phyloP scores from a whole-genome alignment of 2,797 vertebrate species.

The Heliangelus exortis region DNA sequence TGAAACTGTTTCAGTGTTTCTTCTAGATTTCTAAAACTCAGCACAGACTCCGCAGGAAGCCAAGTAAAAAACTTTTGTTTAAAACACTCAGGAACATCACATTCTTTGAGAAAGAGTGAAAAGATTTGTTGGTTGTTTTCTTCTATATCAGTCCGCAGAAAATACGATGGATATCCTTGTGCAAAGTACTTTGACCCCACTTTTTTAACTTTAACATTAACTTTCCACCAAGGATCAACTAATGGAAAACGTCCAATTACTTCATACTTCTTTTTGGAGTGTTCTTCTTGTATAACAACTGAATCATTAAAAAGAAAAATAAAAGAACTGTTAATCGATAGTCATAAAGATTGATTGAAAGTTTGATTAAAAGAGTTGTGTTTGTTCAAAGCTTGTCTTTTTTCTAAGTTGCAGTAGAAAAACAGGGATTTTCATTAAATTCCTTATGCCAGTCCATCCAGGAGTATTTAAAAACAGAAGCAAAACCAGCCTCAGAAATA shows the following conservation, averaged over 20 bases:
- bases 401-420: background rate
- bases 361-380: background rate
- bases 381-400: background rate
- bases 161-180: slow-evolving; percentile 79
- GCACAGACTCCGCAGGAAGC: slow-evolving; percentile 53
- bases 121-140: slow-evolving; percentile 58
- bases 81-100: background rate
- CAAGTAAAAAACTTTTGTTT: slow-evolving; percentile 70
- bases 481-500: background rate
- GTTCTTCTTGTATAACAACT: slow-evolving; percentile 78
- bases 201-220: slow-evolving; percentile 69
- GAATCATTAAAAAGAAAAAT: slow-evolving; percentile 36
- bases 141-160: slow-evolving; percentile 71
- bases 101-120: slow-evolving; percentile 80
- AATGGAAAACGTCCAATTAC: slow-evolving; percentile 82
- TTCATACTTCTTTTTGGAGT: slow-evolving; percentile 16
- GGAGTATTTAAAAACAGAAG: background rate
- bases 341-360: background rate
- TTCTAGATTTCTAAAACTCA: slow-evolving; percentile 75
- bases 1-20: slow-evolving; percentile 71
- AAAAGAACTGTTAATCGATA: background rate
- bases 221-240: slow-evolving; percentile 82
- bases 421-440: background rate
- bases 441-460: background rate
- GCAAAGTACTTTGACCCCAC: slow-evolving; percentile 31